These are phyloP conservation scores for Eupristina koningsbergeri DNA, from an alignment of 1,140 invertebrate genomes.

Conservation along the genomic window DNA sequence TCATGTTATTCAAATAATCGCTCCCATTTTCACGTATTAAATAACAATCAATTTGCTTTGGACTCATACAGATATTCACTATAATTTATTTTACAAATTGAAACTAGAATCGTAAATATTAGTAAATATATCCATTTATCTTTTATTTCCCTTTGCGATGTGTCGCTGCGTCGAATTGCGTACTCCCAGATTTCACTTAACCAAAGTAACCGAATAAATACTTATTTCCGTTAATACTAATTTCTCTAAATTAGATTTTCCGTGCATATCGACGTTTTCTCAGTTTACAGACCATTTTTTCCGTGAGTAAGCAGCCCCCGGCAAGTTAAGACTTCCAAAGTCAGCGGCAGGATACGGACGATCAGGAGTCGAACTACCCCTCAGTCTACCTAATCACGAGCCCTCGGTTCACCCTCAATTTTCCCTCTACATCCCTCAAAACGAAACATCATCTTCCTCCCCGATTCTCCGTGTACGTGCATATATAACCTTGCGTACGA, in stretches of 20 bases:
- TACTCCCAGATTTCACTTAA: background rate
- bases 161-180: background rate
- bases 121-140: too few relatives aligned
- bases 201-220: background rate
- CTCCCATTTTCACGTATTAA: background rate
- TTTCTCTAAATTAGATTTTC: conserved; percentile 10
- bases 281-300: background rate
- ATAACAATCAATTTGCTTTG: background rate
- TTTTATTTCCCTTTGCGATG: background rate
- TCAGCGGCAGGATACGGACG: conserved; percentile 46
- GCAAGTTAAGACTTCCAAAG: conserved; percentile 62
- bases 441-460: conserved; percentile 41
- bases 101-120: background rate
- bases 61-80: background rate
- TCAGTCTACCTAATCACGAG: conserved; percentile 53
- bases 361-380: conserved; percentile 16
- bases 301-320: conserved; percentile 49
- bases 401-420: conserved; percentile 38
- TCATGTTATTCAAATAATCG: background rate
- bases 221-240: background rate
- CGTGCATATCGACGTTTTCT: background rate
- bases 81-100: background rate
- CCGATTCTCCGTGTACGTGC: background rate
- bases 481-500: background rate
- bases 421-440: conserved; percentile 12